A percentile compares a stretch with the other conserved stretches of the same genome.
Conservation (phyloP, 2,888 invertebrate genomes). For the Sepioteuthis lessoniana region DNA sequence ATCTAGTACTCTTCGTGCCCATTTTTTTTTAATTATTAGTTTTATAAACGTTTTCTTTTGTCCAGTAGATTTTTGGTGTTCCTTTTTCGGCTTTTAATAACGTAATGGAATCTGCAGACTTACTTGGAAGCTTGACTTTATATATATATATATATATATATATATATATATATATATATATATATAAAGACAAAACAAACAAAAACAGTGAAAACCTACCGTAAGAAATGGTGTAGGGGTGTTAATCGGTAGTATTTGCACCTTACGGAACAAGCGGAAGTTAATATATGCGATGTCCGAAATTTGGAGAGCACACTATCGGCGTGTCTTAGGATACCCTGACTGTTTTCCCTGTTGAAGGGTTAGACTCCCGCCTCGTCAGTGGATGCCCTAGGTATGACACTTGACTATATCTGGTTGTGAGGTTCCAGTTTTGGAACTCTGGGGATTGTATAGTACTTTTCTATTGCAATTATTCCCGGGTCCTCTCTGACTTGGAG, state of each 20-base stretch:
- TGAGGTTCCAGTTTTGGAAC: too few relatives aligned
- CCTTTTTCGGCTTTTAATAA: neutral
- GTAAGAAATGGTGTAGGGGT: neutral
- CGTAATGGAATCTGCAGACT: neutral
- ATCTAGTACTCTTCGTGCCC: neutral
- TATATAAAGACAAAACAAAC: neutral
- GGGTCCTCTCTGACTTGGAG: too few relatives aligned
- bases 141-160: too few relatives aligned
- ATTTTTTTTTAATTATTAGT: neutral
- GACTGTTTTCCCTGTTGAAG: too few relatives aligned
- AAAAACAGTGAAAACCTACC: neutral
- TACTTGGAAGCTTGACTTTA: neutral
- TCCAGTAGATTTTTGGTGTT: neutral
- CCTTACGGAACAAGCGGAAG: neutral
- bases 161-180: too few relatives aligned
- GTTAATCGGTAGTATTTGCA: neutral
- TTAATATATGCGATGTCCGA: neutral
- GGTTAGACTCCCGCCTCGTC: too few relatives aligned
- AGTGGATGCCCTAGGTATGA: too few relatives aligned
- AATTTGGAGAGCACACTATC: too few relatives aligned
- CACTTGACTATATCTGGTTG: too few relatives aligned
- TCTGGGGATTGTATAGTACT: too few relatives aligned
- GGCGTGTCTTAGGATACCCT: too few relatives aligned
- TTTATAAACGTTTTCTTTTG: neutral
- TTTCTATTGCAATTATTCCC: too few relatives aligned